phyloP scores from a whole-genome alignment of 2,113 vertebrate species.

The Apaloderma vittatum region DNA sequence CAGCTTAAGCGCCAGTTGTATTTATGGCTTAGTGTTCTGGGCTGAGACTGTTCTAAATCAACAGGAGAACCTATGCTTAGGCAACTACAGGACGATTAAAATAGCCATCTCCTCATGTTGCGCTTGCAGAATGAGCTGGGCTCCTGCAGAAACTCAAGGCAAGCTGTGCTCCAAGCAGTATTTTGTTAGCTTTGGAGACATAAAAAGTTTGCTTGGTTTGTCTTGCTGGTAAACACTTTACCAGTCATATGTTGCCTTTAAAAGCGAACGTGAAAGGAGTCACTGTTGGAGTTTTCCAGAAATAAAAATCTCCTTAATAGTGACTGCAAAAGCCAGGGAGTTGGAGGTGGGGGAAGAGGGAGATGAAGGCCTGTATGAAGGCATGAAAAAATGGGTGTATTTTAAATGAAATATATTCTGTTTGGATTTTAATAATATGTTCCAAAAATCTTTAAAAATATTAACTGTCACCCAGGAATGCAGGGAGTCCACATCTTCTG shows the following conservation, averaged over 20 bases:
- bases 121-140: background rate
- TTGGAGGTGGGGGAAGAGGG: background rate
- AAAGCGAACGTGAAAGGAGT: constrained; percentile 4
- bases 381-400: background rate
- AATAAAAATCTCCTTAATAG: background rate
- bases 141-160: background rate
- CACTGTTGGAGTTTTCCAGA: background rate
- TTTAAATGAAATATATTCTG: background rate
- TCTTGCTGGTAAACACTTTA: background rate
- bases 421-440: background rate
- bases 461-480: background rate
- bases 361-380: background rate
- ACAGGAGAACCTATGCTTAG: constrained; percentile 66
- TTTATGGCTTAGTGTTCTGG: constrained; percentile 57
- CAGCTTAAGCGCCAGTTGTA: constrained; percentile 26
- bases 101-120: constrained; percentile 40
- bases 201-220: constrained; percentile 1
- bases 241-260: background rate
- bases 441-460: background rate
- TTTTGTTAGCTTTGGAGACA: constrained; percentile 44
- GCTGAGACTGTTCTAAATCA: constrained; percentile 56
- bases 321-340: background rate
- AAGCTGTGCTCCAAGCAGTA: background rate
- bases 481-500: background rate
- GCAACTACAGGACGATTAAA: constrained; percentile 45